Evolutionary conservation across 1,140 invertebrate genomes (phyloP).

Genomic region (Procambarus clarkii): DNA sequence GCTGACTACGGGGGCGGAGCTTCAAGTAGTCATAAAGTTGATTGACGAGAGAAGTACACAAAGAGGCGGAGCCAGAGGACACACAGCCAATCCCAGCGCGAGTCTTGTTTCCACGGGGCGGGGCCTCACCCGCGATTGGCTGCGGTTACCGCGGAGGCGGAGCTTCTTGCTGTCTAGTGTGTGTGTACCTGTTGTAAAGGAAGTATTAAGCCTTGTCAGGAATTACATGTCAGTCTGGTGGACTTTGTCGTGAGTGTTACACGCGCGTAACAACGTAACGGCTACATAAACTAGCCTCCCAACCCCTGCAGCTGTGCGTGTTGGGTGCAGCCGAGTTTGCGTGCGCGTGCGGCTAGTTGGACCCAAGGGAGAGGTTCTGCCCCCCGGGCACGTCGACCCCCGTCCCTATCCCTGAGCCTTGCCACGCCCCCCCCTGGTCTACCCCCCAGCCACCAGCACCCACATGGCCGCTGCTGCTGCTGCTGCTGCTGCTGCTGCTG

Average conservation of each 20-base stretch:
- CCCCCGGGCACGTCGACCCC: slow-evolving; percentile 40
- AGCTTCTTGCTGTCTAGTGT: slow-evolving; percentile 55
- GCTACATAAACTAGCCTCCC: slow-evolving; percentile 66
- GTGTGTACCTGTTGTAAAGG: slow-evolving; percentile 72
- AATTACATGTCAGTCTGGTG: slow-evolving; percentile 72
- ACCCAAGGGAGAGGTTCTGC: slow-evolving; percentile 23
- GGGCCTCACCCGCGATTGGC: slow-evolving; percentile 44
- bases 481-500: background rate
- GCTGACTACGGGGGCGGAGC: slow-evolving; percentile 50
- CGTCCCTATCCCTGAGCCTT: slow-evolving; percentile 12
- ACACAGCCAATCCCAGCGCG: slow-evolving; percentile 23
- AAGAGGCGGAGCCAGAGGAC: slow-evolving; percentile 15
- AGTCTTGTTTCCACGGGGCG: slow-evolving; percentile 18
- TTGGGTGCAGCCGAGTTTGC: slow-evolving; percentile 48
- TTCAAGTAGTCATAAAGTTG: slow-evolving; percentile 61
- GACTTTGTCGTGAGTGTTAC: slow-evolving; percentile 72
- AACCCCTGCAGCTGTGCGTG: slow-evolving; percentile 57
- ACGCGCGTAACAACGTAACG: slow-evolving; percentile 70
- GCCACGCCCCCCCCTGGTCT: slow-evolving; percentile 39
- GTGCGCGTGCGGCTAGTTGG: slow-evolving; percentile 58
- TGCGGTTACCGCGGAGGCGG: slow-evolving; percentile 36
- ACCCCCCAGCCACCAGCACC: slow-evolving; percentile 44
- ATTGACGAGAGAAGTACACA: slow-evolving; percentile 59
- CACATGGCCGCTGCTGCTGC: slow-evolving; percentile 40
- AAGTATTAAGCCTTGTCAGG: slow-evolving; percentile 70